Percentiles rank a stretch among this genome's conserved stretches.
These are phyloP conservation scores for Caenorhabditis drosophilae DNA, from an alignment of 2,888 invertebrate species.

Conservation along the genomic window DNA sequence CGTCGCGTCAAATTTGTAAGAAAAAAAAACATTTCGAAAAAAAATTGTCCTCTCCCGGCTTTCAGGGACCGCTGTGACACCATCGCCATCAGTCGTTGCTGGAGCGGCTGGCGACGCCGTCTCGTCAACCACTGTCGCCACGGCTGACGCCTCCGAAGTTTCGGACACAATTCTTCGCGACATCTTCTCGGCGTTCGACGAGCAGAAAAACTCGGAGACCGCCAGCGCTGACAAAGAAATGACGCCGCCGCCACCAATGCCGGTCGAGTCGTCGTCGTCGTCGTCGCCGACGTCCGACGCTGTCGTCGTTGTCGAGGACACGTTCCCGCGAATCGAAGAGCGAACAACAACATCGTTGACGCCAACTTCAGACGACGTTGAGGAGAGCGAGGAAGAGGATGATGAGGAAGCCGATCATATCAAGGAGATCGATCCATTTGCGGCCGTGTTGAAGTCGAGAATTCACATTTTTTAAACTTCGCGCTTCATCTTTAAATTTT, in stretches of 20 bases:
- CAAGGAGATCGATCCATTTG: conserved; percentile 44
- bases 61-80: conserved; percentile 45
- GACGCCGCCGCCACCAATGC: not conserved
- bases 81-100: conserved; percentile 35
- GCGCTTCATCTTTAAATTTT: too few species aligned
- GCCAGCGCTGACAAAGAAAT: conserved; percentile 2
- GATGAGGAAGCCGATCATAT: conserved; percentile 20
- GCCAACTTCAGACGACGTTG: conserved; percentile 13
- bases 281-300: too few species aligned
- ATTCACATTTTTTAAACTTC: too few species aligned
- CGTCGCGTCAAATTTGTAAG: conserved; percentile 42
- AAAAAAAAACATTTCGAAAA: too few species aligned
- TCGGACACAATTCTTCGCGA: conserved; percentile 43
- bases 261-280: too few species aligned
- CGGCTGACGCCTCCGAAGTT: conserved; percentile 28
- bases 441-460: conserved; percentile 43
- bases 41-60: too few species aligned
- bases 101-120: conserved; percentile 15
- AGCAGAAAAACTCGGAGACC: conserved; percentile 37
- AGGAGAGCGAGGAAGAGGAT: conserved; percentile 15
- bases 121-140: conserved; percentile 3
- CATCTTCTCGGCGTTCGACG: conserved; percentile 49
- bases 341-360: conserved; percentile 45
- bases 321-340: conserved; percentile 45
- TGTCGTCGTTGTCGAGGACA: conserved; percentile 46